Evolutionary conservation across 2,797 vertebrate species (phyloP).

Genomic region (Cryptoprocta ferox): DNA sequence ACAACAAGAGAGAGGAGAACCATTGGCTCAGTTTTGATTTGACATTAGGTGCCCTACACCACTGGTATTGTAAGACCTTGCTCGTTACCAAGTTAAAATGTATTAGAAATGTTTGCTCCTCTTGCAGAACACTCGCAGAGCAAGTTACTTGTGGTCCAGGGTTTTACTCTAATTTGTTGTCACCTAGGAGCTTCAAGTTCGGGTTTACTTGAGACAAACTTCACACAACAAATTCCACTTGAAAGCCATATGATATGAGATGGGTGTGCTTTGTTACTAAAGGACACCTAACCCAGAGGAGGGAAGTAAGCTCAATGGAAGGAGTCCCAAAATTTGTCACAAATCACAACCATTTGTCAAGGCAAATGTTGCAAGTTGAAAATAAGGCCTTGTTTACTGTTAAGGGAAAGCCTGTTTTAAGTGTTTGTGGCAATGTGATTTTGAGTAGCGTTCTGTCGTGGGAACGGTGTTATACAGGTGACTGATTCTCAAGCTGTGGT

Average conservation of each 20-base stretch:
- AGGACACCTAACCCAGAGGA: neutral
- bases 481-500: neutral
- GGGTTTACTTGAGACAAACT: neutral
- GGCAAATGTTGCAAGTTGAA: neutral
- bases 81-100: no score
- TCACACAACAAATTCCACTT: neutral
- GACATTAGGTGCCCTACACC: no score
- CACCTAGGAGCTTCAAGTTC: neutral
- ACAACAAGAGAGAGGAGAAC: no score
- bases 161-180: neutral
- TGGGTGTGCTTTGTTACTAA: neutral
- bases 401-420: neutral
- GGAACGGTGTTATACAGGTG: neutral
- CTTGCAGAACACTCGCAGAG: no score
- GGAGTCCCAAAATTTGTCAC: neutral
- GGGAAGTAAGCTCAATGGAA: neutral
- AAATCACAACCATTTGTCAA: neutral
- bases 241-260: neutral
- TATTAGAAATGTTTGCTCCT: no score
- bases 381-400: neutral
- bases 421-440: neutral
- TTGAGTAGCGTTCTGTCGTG: neutral
- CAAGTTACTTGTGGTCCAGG: no score
- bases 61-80: no score
- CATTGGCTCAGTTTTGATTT: no score